phyloP scores from a whole-genome alignment of 2,113 vertebrate species.

The Danionella cerebrum region DNA sequence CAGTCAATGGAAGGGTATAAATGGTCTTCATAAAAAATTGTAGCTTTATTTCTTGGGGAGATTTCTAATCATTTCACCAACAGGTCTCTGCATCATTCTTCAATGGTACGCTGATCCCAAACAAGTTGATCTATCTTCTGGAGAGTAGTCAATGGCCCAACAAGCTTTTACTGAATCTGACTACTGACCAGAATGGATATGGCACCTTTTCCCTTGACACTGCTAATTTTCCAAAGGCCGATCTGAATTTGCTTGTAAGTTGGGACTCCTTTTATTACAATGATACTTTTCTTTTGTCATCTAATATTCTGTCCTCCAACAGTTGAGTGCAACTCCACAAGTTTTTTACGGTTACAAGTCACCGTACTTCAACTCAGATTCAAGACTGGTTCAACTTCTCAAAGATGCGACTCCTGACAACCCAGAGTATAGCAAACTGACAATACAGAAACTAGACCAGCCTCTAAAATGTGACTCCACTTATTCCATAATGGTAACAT shows the following conservation, averaged over 20 bases:
- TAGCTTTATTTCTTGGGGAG: too few species aligned
- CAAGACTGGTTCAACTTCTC: not conserved
- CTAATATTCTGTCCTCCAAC: slow-evolving; percentile 21
- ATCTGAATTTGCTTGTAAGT: not conserved
- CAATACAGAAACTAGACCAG: slow-evolving; percentile 28
- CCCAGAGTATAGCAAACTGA: slow-evolving; percentile 44
- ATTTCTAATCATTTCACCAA: too few species aligned
- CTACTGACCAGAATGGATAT: slow-evolving; percentile 49
- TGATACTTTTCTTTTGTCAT: not conserved
- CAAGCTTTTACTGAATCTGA: slow-evolving; percentile 41
- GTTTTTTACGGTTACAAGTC: too few species aligned
- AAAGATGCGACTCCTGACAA: slow-evolving; percentile 1
- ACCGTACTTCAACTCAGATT: not conserved
- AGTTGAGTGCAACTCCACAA: slow-evolving; percentile 3
- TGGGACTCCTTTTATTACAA: not conserved
- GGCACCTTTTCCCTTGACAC: slow-evolving; percentile 44
- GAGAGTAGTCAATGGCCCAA: too few species aligned
- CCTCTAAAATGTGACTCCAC: too few species aligned
- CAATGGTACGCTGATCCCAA: too few species aligned
- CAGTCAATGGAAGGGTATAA: too few species aligned
- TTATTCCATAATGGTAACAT: slow-evolving; percentile 47
- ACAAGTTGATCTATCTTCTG: too few species aligned
- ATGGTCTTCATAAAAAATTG: too few species aligned
- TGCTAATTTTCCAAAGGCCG: not conserved
- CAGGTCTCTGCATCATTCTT: too few species aligned